Conservation (phyloP, 2,888 invertebrate species). For the Drosophila fungiperda region DNA sequence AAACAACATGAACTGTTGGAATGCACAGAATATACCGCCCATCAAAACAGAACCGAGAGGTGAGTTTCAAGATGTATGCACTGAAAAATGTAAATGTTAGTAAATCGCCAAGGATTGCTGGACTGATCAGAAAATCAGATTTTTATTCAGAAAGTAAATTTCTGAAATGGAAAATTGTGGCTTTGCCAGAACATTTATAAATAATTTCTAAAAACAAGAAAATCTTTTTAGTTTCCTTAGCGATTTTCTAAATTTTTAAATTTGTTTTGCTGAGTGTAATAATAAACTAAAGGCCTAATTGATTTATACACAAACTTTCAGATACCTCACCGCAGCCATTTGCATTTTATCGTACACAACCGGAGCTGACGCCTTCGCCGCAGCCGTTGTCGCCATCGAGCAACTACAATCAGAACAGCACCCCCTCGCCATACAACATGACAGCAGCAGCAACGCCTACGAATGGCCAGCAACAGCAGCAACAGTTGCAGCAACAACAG, state of each 20-base stretch:
- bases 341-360: slow-evolving; percentile 77
- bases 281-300: neutral
- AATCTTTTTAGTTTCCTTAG: too few species aligned
- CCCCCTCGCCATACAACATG: slow-evolving; percentile 83
- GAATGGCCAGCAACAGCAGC: slow-evolving; percentile 63
- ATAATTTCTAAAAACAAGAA: too few species aligned
- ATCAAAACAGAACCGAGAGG: slow-evolving; percentile 85
- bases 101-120: too few species aligned
- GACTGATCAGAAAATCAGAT: too few species aligned
- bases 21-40: slow-evolving; percentile 80
- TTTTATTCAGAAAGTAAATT: too few species aligned
- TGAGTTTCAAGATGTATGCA: slow-evolving; percentile 44
- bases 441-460: slow-evolving; percentile 51
- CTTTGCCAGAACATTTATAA: too few species aligned
- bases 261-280: neutral
- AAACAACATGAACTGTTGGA: slow-evolving; percentile 78
- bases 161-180: too few species aligned
- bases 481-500: slow-evolving; percentile 53
- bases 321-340: slow-evolving; percentile 84
- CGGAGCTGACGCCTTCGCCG: slow-evolving; percentile 84
- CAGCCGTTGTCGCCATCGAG: slow-evolving; percentile 84
- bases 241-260: neutral
- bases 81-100: neutral
- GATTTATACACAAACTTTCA: slow-evolving; percentile 24
- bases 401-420: slow-evolving; percentile 81